phyloP scores from a whole-genome alignment of 2,888 invertebrate species.

The Odiellus spinosus region DNA sequence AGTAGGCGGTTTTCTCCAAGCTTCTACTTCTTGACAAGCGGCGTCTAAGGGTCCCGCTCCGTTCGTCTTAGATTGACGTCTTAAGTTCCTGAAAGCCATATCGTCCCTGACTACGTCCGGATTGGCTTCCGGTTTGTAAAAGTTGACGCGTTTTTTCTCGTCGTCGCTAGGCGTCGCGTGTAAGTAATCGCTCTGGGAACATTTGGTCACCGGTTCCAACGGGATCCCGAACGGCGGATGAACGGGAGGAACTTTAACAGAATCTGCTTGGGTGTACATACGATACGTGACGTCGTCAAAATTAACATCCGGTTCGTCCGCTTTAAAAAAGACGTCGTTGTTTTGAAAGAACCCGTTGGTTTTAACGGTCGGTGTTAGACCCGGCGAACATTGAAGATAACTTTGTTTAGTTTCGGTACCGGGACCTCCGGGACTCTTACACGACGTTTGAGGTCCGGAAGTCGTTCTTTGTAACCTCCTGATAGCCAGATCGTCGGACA shows the following conservation, averaged over 20 bases:
- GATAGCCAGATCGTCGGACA: constrained; percentile 59
- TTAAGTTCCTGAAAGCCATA: constrained; percentile 62
- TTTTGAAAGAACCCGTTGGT: background rate
- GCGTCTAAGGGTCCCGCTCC: no score
- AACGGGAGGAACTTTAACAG: constrained; percentile 45
- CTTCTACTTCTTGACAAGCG: background rate
- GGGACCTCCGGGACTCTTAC: background rate
- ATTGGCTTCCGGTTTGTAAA: constrained; percentile 10
- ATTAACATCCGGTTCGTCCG: constrained; percentile 17
- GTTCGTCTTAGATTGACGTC: constrained; percentile 38
- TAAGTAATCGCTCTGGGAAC: constrained; percentile 66
- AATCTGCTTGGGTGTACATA: constrained; percentile 12
- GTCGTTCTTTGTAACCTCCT: constrained; percentile 8
- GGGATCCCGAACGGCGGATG: constrained; percentile 86
- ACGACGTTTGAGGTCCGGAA: background rate
- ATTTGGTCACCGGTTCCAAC: constrained; percentile 60
- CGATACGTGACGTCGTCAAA: constrained; percentile 19
- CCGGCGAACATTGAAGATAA: constrained; percentile 15
- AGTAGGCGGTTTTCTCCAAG: background rate
- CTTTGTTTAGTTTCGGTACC: constrained; percentile 8
- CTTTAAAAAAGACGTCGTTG: background rate
- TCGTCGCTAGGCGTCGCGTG: constrained; percentile 40
- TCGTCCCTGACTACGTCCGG: constrained; percentile 56
- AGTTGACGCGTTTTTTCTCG: constrained; percentile 3
- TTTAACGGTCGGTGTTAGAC: constrained; percentile 15